Evolutionary conservation across 1,140 invertebrate genomes (phyloP).

Genomic region (Myzus persicae): DNA sequence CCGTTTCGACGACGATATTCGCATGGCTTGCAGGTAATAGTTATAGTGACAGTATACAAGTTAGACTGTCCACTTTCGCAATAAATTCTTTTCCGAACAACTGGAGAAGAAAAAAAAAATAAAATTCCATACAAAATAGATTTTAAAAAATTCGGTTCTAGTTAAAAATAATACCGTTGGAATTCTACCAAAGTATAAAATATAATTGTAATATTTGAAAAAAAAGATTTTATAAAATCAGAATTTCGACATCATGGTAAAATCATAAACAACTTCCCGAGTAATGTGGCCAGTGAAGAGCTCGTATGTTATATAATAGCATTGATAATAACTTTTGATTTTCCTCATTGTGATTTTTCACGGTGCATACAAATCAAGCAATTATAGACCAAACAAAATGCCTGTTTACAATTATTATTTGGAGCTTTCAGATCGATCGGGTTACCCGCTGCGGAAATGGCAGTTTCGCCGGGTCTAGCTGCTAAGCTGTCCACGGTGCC

Average conservation of each 20-base stretch:
- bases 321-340: neutral
- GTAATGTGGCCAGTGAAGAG: neutral
- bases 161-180: neutral
- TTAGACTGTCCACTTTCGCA: neutral
- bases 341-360: neutral
- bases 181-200: neutral
- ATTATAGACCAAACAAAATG: neutral
- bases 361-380: neutral
- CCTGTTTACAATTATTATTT: neutral
- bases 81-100: neutral
- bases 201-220: neutral
- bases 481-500: neutral
- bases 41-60: neutral
- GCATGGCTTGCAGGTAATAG: constrained; percentile 42
- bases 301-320: neutral
- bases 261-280: neutral
- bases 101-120: neutral
- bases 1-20: neutral
- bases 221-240: neutral
- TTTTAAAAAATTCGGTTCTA: neutral
- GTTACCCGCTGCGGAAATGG: neutral
- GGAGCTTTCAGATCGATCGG: constrained; percentile 19
- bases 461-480: neutral
- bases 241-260: neutral
- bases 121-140: neutral